Evolutionary conservation across 2,113 vertebrate genomes (phyloP).

Genomic region (Patagioenas fasciata): DNA sequence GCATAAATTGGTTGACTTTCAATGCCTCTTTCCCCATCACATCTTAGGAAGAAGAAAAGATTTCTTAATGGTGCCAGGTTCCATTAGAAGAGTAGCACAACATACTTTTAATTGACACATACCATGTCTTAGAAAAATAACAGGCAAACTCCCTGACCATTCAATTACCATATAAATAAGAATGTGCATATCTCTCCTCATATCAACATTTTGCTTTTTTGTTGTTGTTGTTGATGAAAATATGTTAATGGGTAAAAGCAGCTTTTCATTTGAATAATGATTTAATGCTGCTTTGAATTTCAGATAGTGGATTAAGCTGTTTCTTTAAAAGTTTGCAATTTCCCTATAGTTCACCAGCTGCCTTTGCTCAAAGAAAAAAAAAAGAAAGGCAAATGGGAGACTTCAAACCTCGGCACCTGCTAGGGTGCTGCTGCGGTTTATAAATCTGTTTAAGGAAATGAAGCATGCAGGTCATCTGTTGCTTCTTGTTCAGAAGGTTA

Average conservation of each 20-base stretch:
- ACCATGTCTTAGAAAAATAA: not conserved
- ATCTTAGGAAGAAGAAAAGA: not conserved
- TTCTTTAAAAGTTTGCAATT: constrained; percentile 34
- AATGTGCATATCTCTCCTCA: not conserved
- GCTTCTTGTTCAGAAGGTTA: not conserved
- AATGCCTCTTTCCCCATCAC: not conserved
- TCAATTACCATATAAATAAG: constrained; percentile 59
- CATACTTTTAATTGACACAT: not conserved
- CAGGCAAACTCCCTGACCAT: constrained; percentile 15
- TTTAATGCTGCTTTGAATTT: constrained; percentile 32
- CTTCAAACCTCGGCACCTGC: constrained; percentile 24
- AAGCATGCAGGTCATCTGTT: not conserved
- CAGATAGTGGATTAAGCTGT: constrained; percentile 5
- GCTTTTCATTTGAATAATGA: constrained; percentile 56
- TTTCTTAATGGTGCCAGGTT: constrained; percentile 31
- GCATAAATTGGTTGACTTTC: constrained; percentile 26
- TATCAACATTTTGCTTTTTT: constrained; percentile 23
- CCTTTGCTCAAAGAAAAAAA: not conserved
- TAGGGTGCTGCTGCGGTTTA: not conserved
- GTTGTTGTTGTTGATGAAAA: constrained; percentile 7
- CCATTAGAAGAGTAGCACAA: not conserved
- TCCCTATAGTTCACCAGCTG: constrained; percentile 6
- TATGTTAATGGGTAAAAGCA: constrained; percentile 32
- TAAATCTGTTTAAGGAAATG: not conserved
- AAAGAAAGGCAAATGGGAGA: not conserved